Conservation (phyloP, 2,113 vertebrate species). For the crab-eating macaque (Macaca fascicularis) region T2T-MFA8v1.1 NC_088380.1:177618001-177618500, state of each 20-base stretch:
- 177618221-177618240: not conserved
- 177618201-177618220: not conserved
- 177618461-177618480: not conserved
- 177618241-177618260: not conserved
- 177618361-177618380: not conserved
- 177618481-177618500: not conserved
- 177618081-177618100: too few species aligned
- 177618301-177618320: not conserved
- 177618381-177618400: not conserved
- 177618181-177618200: too few species aligned
- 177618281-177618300: not conserved
- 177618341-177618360: not conserved
- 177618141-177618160: too few species aligned
- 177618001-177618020: too few species aligned
- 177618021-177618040: too few species aligned
- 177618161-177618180: rapidly evolving
- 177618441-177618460: not conserved
- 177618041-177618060: too few species aligned
- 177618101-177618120: too few species aligned
- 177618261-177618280: not conserved
- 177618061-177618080: too few species aligned
- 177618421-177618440: not conserved
- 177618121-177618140: too few species aligned
- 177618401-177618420: not conserved
- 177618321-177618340: not conserved